Evolutionary conservation across 2,113 vertebrate genomes (phyloP).

Genomic region (Penelope pileata): DNA sequence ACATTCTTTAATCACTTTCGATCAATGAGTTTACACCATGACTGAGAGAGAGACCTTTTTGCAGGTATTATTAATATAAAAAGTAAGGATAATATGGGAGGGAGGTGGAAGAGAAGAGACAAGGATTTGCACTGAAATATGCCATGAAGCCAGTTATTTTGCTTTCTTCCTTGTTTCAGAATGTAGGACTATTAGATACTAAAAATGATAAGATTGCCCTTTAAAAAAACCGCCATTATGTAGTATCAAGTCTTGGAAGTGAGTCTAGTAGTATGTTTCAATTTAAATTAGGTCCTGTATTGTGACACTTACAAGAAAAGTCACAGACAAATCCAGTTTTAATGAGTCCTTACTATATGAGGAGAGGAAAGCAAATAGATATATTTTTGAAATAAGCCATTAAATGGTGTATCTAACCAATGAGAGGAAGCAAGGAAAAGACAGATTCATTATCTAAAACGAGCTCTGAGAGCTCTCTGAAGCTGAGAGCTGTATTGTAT

Average conservation of each 20-base stretch:
- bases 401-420: constrained; percentile 9
- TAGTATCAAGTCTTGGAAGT: not conserved
- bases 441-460: constrained; percentile 1
- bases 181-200: constrained; percentile 29
- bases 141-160: constrained; percentile 24
- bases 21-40: not conserved
- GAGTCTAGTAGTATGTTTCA: not conserved
- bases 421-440: not conserved
- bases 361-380: not conserved
- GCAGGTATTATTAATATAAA: not conserved
- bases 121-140: not conserved
- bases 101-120: not conserved
- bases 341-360: constrained; percentile 32
- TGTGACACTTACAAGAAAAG: constrained; percentile 26
- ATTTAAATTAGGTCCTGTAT: constrained; percentile 36
- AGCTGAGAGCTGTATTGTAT: not conserved
- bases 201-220: constrained; percentile 28
- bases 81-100: not conserved
- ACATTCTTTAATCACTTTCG: not conserved
- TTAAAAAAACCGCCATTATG: constrained; percentile 31
- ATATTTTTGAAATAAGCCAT: constrained; percentile 7
- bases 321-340: constrained; percentile 42
- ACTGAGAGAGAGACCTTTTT: not conserved
- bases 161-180: constrained; percentile 41
- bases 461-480: no score